Base-by-base conservation (phyloP, 2,113 vertebrate species). In the Hiodon tergisus region DNA sequence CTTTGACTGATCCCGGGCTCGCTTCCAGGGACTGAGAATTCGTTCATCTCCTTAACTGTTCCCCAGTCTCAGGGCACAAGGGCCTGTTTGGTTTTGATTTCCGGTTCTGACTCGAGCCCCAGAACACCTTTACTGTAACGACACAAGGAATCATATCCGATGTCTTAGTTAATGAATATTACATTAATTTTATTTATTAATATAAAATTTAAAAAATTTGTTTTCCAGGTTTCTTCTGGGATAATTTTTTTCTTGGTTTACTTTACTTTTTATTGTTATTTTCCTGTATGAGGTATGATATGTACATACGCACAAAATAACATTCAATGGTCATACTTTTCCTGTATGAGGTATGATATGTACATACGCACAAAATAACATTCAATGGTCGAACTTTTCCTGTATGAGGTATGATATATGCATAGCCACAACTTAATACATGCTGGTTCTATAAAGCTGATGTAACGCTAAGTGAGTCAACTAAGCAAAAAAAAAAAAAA, bases 1-100 rank as follows among this genome's bases (percentile, higher is more conserved):
- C 76, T 88, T 86, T 84, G 71, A 82, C 84, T 78, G 82, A 78
- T 71, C 46, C 83, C 81, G 83, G 90, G 90, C 89, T 74, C 71
- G 72, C 53, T 65, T 89, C 90, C 91, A 92, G 67, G 81, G 69
- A 68, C 80, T 54, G 55, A 82, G 51, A 51, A 14, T 72, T 86
- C 84, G 82, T 90, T 88, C 82, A 71, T 88, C 83, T 86, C 83
- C 79, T 79, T 79, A 80, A 76, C 79, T 69, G 76, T 85, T 82
- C 80, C 83, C 81, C 69, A 82, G 86, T 77, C 0, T 2, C 69
- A 48, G 82, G 76, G 78, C 80, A 81, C 85, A 80, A 84, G 80
- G 48, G 78, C 83, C 80, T 85, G 77, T 87, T 82, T 79, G 76
- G 73, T 60, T 80, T 84, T 82, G 72, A 84, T 87, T 69, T 60